These are phyloP conservation scores for Ectropis crepuscularia DNA, from an alignment of 2,888 invertebrate genomes.

Conservation along the genomic window DNA sequence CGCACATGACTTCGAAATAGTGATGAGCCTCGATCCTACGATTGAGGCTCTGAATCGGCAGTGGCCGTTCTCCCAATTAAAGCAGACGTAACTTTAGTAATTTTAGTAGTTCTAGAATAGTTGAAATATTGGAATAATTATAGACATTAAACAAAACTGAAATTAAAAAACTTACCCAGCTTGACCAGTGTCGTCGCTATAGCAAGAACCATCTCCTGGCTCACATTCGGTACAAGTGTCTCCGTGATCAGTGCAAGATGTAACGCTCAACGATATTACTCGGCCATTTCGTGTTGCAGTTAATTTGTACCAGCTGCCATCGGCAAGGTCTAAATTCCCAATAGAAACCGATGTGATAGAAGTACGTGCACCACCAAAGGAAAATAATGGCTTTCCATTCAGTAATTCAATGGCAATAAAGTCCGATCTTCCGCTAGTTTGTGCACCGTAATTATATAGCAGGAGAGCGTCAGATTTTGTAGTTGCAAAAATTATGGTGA, in stretches of 20 bases:
- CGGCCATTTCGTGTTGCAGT: conserved; percentile 96
- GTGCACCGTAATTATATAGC: conserved; percentile 96
- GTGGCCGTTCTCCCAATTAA: too few species aligned
- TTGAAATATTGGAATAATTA: neutral
- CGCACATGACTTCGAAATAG: too few species aligned
- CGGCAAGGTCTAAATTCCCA: conserved; percentile 88
- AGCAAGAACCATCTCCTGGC: conserved; percentile 92
- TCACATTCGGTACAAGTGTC: conserved; percentile 94
- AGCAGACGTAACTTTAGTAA: too few species aligned
- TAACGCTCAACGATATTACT: conserved; percentile 93
- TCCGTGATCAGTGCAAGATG: conserved; percentile 93
- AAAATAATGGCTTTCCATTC: conserved; percentile 93
- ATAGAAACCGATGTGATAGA: conserved; percentile 93
- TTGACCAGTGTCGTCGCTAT: conserved; percentile 93
- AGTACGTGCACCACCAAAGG: conserved; percentile 95
- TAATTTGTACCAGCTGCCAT: conserved; percentile 96
- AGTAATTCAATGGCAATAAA: conserved; percentile 96
- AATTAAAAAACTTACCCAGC: conserved; percentile 88
- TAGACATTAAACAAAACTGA: neutral
- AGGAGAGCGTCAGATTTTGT: conserved; percentile 93
- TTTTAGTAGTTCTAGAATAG: too few species aligned
- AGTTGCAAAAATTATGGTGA: conserved; percentile 95
- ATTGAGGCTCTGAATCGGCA: too few species aligned
- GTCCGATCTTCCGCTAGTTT: conserved; percentile 94
- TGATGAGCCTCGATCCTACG: too few species aligned